Conservation (phyloP, 2,113 vertebrate genomes). For the Irena cyanogastra region DNA sequence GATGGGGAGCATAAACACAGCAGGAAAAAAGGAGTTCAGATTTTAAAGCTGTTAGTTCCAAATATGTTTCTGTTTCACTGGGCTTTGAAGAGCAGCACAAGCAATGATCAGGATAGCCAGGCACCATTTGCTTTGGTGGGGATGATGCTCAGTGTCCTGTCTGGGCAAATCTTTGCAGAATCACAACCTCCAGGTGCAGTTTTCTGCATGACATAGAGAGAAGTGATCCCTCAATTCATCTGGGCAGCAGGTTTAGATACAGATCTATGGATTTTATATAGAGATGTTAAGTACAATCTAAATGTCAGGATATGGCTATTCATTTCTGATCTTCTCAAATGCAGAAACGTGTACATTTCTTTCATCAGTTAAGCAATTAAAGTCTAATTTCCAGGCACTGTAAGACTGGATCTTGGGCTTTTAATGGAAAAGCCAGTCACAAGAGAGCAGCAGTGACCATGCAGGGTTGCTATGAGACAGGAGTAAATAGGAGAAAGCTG, state of each 20-base stretch:
- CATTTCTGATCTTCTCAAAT: not conserved
- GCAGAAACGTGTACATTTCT: not conserved
- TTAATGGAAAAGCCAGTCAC: conserved; percentile 31
- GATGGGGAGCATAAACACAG: not conserved
- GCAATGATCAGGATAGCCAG: not conserved
- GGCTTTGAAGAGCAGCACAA: not conserved
- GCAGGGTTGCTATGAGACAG: conserved; percentile 43
- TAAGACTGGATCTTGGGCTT: not conserved
- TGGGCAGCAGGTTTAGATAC: not conserved
- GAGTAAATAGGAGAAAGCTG: conserved; percentile 28
- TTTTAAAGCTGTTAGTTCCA: not conserved
- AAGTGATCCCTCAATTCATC: not conserved
- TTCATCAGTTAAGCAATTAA: not conserved
- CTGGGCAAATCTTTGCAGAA: not conserved
- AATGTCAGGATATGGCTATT: conserved; percentile 6
- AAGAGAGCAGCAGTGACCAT: conserved; percentile 38
- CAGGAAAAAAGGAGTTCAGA: not conserved
- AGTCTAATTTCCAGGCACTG: not conserved
- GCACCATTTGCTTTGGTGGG: not conserved
- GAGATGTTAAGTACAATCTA: not conserved
- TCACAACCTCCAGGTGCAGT: not conserved
- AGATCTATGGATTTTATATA: not conserved
- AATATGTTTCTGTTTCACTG: not conserved
- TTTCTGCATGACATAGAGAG: not conserved
- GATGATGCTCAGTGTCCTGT: not conserved